Conservation (phyloP, 2,113 vertebrate genomes). For the Cranoglanis bouderius region DNA sequence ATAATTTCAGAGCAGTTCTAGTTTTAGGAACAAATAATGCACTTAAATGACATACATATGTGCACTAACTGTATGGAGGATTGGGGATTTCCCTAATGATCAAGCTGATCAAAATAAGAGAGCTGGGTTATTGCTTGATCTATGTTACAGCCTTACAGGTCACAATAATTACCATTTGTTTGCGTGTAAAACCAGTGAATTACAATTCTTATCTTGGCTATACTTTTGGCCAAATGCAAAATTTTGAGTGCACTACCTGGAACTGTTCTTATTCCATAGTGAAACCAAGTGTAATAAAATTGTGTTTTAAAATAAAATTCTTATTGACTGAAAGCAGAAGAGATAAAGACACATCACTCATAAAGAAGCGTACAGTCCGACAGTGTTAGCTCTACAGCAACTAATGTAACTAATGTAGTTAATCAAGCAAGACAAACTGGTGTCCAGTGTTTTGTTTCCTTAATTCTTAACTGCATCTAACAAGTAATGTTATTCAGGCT, state of each 20-base stretch:
- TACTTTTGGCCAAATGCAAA: background rate
- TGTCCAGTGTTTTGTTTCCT: background rate
- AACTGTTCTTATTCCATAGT: background rate
- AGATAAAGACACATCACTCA: background rate
- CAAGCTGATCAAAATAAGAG: conserved; percentile 56
- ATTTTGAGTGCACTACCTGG: background rate
- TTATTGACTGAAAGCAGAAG: background rate
- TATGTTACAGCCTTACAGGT: conserved; percentile 19
- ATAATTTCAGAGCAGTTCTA: conserved; percentile 53
- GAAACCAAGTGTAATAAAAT: background rate
- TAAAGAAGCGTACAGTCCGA: background rate
- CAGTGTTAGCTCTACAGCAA: too few relatives aligned
- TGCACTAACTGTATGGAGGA: conserved; percentile 28
- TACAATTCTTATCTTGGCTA: background rate
- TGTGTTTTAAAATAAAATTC: too few relatives aligned
- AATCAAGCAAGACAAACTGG: background rate
- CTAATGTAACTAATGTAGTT: too few relatives aligned
- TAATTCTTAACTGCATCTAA: too few relatives aligned
- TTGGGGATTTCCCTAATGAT: conserved; percentile 44
- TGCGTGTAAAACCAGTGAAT: background rate
- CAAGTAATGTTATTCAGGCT: background rate
- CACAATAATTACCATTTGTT: conserved; percentile 14
- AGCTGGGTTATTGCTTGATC: conserved; percentile 33
- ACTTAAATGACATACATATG: conserved; percentile 45
- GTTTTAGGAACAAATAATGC: conserved; percentile 50